Conservation (phyloP, 2,888 invertebrate species). For the Acanthacorydalis orientalis region DNA sequence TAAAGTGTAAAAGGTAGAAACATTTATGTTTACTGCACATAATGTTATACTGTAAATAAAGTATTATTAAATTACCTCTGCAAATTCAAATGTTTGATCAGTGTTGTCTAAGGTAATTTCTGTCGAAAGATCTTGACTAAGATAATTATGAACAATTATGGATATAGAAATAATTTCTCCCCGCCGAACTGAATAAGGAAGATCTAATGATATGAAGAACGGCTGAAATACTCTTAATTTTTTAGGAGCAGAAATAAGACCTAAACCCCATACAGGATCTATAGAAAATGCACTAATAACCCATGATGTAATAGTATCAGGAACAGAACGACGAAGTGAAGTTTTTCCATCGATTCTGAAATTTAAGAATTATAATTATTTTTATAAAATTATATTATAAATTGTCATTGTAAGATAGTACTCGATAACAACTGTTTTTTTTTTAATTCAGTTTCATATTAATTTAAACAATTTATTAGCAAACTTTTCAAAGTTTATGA, state of each 20-base stretch:
- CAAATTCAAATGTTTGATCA: conserved; percentile 64
- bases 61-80: conserved; percentile 56
- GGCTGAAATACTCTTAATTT: conserved; percentile 61
- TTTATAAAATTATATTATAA: background rate
- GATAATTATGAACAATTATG: conserved; percentile 76
- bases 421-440: too few relatives aligned
- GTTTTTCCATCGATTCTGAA: conserved; percentile 37
- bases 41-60: background rate
- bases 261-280: conserved; percentile 58
- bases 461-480: too few relatives aligned
- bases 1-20: background rate
- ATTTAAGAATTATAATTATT: conserved; percentile 15
- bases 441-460: too few relatives aligned
- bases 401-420: too few relatives aligned
- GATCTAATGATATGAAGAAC: conserved; percentile 69
- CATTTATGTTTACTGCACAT: background rate
- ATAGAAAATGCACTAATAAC: conserved; percentile 68
- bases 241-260: conserved; percentile 42
- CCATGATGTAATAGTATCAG: conserved; percentile 75
- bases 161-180: conserved; percentile 85
- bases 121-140: conserved; percentile 56
- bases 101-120: conserved; percentile 73
- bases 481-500: too few relatives aligned
- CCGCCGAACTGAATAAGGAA: conserved; percentile 75
- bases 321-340: conserved; percentile 45